These are phyloP conservation scores for Macaca nemestrina DNA, from an alignment of 2,113 vertebrate species.

Conservation along the genomic window DNA sequence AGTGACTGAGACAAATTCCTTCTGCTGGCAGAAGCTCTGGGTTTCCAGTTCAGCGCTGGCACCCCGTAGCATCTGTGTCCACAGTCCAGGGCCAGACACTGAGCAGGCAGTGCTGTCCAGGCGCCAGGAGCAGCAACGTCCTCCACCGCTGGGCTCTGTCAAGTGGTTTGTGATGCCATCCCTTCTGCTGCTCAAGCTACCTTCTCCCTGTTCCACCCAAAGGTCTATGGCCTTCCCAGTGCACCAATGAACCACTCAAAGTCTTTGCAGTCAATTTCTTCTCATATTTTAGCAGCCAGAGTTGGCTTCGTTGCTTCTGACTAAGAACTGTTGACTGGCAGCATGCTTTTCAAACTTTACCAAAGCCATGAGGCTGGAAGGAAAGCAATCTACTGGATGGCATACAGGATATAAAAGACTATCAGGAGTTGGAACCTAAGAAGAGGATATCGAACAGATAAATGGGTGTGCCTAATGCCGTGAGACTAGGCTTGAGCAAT, in stretches of 20 bases:
- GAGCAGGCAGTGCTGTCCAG: not conserved
- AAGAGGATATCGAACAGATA: not conserved
- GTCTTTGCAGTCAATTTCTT: not conserved
- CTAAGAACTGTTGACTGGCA: not conserved
- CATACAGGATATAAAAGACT: not conserved
- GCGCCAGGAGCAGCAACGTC: rapidly evolving
- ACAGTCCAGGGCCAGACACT: not conserved
- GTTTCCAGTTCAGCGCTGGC: not conserved
- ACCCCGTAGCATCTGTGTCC: rapidly evolving
- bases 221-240: not conserved
- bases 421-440: not conserved
- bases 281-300: not conserved
- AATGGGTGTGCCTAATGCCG: not conserved
- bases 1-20: not conserved
- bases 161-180: not conserved
- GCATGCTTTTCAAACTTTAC: not conserved
- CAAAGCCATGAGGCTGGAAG: not conserved
- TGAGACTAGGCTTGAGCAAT: not conserved
- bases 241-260: not conserved
- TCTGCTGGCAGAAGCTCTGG: not conserved
- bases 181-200: not conserved
- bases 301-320: not conserved
- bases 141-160: not conserved
- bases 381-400: not conserved
- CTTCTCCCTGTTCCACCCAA: not conserved